phyloP scores from a whole-genome alignment of 2,113 vertebrate genomes.

The Oreocharis arfaki region DNA sequence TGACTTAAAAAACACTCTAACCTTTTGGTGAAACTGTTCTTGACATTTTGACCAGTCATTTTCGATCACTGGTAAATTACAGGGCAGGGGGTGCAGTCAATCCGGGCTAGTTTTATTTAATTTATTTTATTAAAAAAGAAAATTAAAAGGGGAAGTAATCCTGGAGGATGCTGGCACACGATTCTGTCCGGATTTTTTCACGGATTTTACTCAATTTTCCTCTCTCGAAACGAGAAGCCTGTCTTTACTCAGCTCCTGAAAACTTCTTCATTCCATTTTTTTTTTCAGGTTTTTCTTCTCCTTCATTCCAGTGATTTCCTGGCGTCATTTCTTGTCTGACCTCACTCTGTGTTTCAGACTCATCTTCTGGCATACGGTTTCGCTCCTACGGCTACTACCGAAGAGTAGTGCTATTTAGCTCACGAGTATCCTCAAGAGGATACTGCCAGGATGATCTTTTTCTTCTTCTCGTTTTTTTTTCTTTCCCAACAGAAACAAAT shows the following conservation, averaged over 20 bases:
- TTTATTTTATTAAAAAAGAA: not conserved
- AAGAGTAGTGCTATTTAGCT: not conserved
- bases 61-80: constrained; percentile 38
- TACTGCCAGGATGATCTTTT: not conserved
- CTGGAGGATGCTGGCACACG: not conserved
- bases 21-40: constrained; percentile 65
- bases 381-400: not conserved
- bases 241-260: not conserved
- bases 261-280: too few relatives aligned
- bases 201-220: not conserved
- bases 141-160: not conserved
- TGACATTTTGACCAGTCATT: constrained; percentile 64
- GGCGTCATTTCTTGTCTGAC: not conserved
- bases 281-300: not conserved
- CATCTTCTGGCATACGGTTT: not conserved
- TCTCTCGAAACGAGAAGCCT: not conserved
- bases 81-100: not conserved
- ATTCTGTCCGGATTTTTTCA: not conserved
- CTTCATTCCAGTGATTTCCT: not conserved
- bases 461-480: too few relatives aligned
- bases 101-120: not conserved
- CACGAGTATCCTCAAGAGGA: not conserved
- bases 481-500: not conserved
- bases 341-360: not conserved
- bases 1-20: constrained; percentile 68